phyloP scores from a whole-genome alignment of 2,888 invertebrate species.

The Ctenicera cuprea region DNA sequence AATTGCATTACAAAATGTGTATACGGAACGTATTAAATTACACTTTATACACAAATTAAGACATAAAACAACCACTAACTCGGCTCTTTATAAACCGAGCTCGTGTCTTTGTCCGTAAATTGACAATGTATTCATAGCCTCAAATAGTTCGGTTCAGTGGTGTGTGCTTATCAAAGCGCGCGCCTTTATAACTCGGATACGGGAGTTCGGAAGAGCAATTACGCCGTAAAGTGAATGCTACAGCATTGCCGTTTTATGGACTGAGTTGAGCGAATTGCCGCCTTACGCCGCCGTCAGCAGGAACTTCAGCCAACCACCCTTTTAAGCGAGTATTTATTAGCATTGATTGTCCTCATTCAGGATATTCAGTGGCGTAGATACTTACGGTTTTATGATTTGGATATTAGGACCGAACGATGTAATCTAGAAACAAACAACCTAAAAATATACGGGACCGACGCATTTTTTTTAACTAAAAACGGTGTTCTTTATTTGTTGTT shows the following conservation, averaged over 20 bases:
- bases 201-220: slow-evolving; percentile 67
- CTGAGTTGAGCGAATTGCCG: slow-evolving; percentile 58
- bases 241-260: slow-evolving; percentile 61
- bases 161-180: slow-evolving; percentile 54
- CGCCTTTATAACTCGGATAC: slow-evolving; percentile 66
- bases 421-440: too few relatives aligned
- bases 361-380: slow-evolving; percentile 46
- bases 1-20: slow-evolving; percentile 49
- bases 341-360: slow-evolving; percentile 58
- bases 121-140: slow-evolving; percentile 55
- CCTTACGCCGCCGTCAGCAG: slow-evolving; percentile 53
- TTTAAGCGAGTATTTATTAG: slow-evolving; percentile 64
- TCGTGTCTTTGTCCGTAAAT: slow-evolving; percentile 54
- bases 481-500: too few relatives aligned
- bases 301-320: slow-evolving; percentile 57
- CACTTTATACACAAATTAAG: slow-evolving; percentile 55
- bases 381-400: slow-evolving; percentile 5
- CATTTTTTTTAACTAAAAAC: too few relatives aligned
- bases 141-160: slow-evolving; percentile 54
- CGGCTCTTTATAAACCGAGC: slow-evolving; percentile 52
- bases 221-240: slow-evolving; percentile 61
- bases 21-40: slow-evolving; percentile 52
- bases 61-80: slow-evolving; percentile 54
- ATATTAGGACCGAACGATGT: not conserved
- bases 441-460: too few relatives aligned